Conservation (phyloP, 2,797 vertebrate species). For the Sebastes vulpes region DNA sequence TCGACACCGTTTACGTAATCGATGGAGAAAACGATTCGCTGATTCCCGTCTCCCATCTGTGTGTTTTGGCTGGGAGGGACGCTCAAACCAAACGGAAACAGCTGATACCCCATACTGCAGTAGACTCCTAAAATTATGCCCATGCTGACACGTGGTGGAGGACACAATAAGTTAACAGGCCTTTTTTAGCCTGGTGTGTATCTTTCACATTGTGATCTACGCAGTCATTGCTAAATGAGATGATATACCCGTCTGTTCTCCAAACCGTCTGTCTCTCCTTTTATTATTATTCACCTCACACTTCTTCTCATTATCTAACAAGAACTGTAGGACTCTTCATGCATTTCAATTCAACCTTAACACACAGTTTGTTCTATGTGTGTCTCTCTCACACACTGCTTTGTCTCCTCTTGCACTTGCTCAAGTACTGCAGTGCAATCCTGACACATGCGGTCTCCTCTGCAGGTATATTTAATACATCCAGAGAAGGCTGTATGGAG, state of each 20-base stretch:
- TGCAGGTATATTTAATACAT: conserved; percentile 14
- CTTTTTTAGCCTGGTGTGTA: not conserved
- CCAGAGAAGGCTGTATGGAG: not conserved
- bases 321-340: not conserved
- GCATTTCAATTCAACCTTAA: not conserved
- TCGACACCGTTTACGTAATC: not conserved
- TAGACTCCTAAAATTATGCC: not conserved
- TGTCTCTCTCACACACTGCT: not conserved
- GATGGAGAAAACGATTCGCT: not conserved
- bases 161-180: not conserved
- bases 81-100: not conserved
- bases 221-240: not conserved
- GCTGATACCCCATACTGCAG: not conserved
- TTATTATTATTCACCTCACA: not conserved
- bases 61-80: not conserved
- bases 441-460: not conserved
- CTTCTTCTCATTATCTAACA: not conserved
- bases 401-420: not conserved
- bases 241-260: not conserved
- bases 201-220: not conserved
- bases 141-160: not conserved
- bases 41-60: not conserved
- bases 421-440: conserved; percentile 25
- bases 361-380: not conserved
- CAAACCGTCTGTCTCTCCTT: not conserved